A percentile compares a stretch with the other conserved stretches of the same genome.
Conservation (phyloP, 2,113 vertebrate genomes). For the Terrapene triunguis region DNA sequence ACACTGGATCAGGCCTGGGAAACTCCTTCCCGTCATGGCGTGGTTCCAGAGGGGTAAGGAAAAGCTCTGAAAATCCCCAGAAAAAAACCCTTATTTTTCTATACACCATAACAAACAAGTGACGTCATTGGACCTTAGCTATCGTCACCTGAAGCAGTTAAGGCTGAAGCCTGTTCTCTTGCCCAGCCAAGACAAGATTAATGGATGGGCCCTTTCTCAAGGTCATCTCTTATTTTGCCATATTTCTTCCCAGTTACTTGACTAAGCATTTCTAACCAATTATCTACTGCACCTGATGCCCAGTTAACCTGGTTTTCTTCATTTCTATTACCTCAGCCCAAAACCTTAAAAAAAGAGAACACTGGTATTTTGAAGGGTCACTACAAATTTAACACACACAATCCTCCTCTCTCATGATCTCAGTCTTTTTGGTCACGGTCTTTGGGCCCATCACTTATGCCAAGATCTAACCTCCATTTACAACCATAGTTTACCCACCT, state of each 20-base stretch:
- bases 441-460: background rate
- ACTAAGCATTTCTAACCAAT: background rate
- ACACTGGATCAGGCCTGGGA: too few species aligned
- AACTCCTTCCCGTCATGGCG: too few species aligned
- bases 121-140: too few species aligned
- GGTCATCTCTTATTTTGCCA: background rate
- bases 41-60: too few species aligned
- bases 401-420: background rate
- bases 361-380: background rate
- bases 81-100: too few species aligned
- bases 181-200: too few species aligned
- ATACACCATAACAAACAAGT: too few species aligned
- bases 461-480: background rate
- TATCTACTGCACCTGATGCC: background rate
- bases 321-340: background rate
- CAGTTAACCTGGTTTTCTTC: background rate
- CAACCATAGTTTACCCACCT: background rate
- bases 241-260: background rate
- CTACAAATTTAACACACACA: background rate
- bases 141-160: too few species aligned
- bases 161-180: too few species aligned
- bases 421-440: background rate
- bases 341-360: background rate
- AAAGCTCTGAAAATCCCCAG: too few species aligned
- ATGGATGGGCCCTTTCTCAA: background rate